A percentile compares a stretch with the other conserved stretches of the same genome.
Evolutionary conservation across 1,140 invertebrate genomes (phyloP).

Genomic region (Heliconius congener): DNA sequence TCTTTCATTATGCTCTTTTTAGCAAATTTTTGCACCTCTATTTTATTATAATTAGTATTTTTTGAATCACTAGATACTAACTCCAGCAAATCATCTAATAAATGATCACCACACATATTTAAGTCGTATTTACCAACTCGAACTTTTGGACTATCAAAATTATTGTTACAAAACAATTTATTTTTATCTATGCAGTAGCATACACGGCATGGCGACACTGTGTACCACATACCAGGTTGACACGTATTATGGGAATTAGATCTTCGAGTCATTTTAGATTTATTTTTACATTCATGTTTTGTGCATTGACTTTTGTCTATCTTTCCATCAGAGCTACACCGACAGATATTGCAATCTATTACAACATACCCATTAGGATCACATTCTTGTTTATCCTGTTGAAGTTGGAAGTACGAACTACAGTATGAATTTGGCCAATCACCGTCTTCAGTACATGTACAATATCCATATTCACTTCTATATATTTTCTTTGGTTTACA

Average conservation of each 20-base stretch:
- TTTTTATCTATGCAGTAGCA: slow-evolving; percentile 59
- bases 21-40: neutral
- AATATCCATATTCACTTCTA: slow-evolving; percentile 40
- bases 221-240: slow-evolving; percentile 54
- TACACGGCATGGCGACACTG: slow-evolving; percentile 56
- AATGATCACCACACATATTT: slow-evolving; percentile 48
- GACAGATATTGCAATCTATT: slow-evolving; percentile 62
- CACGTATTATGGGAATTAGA: slow-evolving; percentile 43
- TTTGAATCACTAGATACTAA: neutral
- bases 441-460: slow-evolving; percentile 52
- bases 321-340: slow-evolving; percentile 47
- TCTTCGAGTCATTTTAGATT: slow-evolving; percentile 27
- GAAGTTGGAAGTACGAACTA: neutral
- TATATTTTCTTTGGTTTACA: slow-evolving; percentile 51
- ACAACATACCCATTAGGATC: slow-evolving; percentile 47
- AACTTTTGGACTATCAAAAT: slow-evolving; percentile 33
- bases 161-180: slow-evolving; percentile 56
- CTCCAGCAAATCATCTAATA: slow-evolving; percentile 44
- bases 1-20: neutral
- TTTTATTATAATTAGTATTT: neutral
- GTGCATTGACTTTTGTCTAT: slow-evolving; percentile 57
- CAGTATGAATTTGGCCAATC: slow-evolving; percentile 53
- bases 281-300: slow-evolving; percentile 47
- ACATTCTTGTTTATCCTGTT: slow-evolving; percentile 38
- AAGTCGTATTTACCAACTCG: slow-evolving; percentile 49